A percentile compares a stretch with the other conserved stretches of the same genome.
Conservation (phyloP, 2,888 invertebrate species). For the Trachelus stipa region DNA sequence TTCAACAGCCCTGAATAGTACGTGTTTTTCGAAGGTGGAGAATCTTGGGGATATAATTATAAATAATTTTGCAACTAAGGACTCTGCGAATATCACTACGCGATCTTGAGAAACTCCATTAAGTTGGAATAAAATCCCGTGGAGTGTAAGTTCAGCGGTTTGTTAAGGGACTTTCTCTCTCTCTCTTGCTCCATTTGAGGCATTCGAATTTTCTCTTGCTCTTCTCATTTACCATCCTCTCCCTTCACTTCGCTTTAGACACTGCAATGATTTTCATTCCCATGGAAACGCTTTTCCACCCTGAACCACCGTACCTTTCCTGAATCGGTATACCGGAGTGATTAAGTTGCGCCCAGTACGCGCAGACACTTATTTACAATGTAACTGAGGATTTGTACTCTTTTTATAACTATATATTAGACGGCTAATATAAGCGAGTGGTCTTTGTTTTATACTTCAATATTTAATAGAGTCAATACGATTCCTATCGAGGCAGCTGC, state of each 20-base stretch:
- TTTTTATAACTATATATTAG: not conserved
- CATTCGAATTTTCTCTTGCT: constrained; percentile 3
- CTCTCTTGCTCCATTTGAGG: not conserved
- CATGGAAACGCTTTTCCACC: not conserved
- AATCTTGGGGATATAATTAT: not conserved
- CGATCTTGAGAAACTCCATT: constrained; percentile 48
- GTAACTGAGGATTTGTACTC: not conserved
- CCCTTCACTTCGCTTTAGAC: constrained; percentile 7
- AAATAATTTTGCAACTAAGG: not conserved
- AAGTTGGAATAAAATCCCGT: constrained; percentile 60
- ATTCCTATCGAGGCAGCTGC: constrained; percentile 9
- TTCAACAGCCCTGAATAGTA: not conserved
- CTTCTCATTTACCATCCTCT: constrained; percentile 4
- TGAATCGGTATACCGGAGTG: not conserved
- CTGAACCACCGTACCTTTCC: not conserved
- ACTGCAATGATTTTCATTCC: constrained; percentile 15
- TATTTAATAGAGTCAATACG: constrained; percentile 22
- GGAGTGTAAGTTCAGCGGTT: constrained; percentile 62
- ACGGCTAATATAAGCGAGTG: not conserved
- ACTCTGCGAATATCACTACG: not conserved
- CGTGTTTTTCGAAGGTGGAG: not conserved
- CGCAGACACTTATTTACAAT: not conserved
- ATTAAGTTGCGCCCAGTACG: not conserved
- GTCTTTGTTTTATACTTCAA: constrained; percentile 18
- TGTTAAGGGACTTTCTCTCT: constrained; percentile 50